These are phyloP conservation scores for Aleiodes alternator DNA, from an alignment of 2,888 invertebrate genomes.

Conservation along the genomic window DNA sequence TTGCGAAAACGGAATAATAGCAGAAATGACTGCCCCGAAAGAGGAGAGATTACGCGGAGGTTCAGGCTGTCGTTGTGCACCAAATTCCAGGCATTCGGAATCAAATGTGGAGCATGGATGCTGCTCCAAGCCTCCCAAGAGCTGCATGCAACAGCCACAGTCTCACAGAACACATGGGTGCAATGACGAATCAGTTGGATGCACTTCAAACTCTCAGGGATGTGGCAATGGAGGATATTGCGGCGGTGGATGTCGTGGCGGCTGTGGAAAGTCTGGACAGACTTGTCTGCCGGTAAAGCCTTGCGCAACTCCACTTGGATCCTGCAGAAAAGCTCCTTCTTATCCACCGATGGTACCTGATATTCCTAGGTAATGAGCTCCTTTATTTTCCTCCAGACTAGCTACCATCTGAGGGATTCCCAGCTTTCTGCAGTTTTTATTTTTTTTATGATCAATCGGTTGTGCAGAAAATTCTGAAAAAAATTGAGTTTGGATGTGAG, in stretches of 20 bases:
- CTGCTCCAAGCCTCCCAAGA: slow-evolving; percentile 51
- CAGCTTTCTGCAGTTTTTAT: neutral
- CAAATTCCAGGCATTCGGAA: neutral
- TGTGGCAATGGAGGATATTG: slow-evolving; percentile 67
- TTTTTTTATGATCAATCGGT: neutral
- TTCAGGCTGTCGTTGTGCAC: slow-evolving; percentile 6
- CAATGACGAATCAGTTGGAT: slow-evolving; percentile 36
- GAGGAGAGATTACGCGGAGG: slow-evolving; percentile 26
- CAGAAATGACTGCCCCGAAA: neutral
- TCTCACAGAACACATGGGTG: neutral
- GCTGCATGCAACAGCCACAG: slow-evolving; percentile 50
- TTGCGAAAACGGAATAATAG: neutral
- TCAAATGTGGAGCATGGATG: neutral
- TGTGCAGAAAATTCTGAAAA: too few species aligned
- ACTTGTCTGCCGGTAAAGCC: slow-evolving; percentile 61
- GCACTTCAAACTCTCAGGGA: slow-evolving; percentile 54
- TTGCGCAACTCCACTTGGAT: slow-evolving; percentile 57
- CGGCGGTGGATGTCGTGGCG: slow-evolving; percentile 66
- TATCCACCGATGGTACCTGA: neutral
- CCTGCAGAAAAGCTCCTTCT: neutral
- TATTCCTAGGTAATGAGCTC: neutral
- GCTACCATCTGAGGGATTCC: neutral
- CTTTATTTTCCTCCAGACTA: too few species aligned
- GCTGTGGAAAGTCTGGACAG: slow-evolving; percentile 66
- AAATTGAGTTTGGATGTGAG: too few species aligned